phyloP scores from a whole-genome alignment of 2,888 invertebrate genomes.

The Allacma fusca region DNA sequence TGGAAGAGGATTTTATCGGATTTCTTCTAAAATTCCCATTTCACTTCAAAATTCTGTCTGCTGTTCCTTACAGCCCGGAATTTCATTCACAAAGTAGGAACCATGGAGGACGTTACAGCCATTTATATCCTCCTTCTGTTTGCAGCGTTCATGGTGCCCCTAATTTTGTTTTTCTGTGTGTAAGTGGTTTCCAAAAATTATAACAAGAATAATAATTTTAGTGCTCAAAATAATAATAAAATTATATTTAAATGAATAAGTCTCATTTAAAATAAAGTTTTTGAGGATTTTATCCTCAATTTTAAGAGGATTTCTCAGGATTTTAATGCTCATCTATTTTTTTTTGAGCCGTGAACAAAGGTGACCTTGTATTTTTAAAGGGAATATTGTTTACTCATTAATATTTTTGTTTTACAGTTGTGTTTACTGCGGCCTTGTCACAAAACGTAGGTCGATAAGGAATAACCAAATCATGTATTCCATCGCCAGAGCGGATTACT shows the following conservation, averaged over 20 bases:
- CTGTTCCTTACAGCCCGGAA: background rate
- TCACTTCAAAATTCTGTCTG: background rate
- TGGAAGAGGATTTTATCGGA: too few species aligned
- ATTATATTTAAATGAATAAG: too few species aligned
- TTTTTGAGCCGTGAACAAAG: too few species aligned
- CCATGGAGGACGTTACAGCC: conserved; percentile 34
- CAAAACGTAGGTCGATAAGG: background rate
- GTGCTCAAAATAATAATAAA: too few species aligned
- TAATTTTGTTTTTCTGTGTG: conserved; percentile 37
- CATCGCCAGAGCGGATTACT: conserved; percentile 19
- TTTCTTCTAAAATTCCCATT: background rate
- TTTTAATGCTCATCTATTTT: too few species aligned
- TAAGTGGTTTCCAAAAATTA: conserved; percentile 17
- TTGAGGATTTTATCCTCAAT: too few species aligned
- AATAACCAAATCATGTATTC: conserved; percentile 28
- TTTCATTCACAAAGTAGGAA: background rate
- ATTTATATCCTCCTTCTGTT: conserved; percentile 34
- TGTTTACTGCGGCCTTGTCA: conserved; percentile 39
- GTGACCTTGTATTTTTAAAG: too few species aligned
- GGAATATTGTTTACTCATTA: background rate
- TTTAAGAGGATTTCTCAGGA: too few species aligned
- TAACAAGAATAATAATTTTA: too few species aligned
- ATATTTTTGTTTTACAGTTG: conserved; percentile 22
- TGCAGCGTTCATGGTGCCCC: conserved; percentile 37
- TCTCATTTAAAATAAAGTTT: too few species aligned